Conservation (phyloP, 2,113 vertebrate genomes). For the Boulengeromyrus knoepffleri region DNA sequence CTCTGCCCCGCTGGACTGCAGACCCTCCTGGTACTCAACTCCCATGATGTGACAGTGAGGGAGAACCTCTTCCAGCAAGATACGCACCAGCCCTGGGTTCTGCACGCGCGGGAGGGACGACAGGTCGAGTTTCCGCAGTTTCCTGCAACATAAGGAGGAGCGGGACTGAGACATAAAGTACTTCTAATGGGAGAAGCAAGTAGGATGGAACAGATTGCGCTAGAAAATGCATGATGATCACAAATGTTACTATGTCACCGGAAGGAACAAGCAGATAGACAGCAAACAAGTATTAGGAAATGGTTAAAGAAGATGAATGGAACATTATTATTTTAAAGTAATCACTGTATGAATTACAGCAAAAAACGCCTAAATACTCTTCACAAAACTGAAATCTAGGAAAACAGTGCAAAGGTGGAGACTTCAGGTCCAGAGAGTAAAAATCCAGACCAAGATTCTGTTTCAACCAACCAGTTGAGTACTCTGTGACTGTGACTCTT, state of each 20-base stretch:
- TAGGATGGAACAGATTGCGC: neutral
- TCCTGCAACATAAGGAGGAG: conserved; percentile 44
- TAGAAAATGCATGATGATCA: neutral
- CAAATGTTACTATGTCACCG: neutral
- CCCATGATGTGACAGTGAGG: conserved; percentile 67
- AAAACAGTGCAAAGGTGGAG: neutral
- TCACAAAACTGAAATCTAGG: neutral
- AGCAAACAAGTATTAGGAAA: neutral
- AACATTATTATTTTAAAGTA: neutral
- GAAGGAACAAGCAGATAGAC: neutral
- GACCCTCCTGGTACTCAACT: conserved; percentile 45
- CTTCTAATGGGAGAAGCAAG: neutral
- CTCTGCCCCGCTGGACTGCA: conserved; percentile 20
- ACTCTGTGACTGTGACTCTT: no score
- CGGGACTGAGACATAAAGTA: neutral
- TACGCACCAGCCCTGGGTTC: conserved; percentile 59
- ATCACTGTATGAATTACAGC: neutral
- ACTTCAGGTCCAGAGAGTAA: no score
- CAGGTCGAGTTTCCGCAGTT: conserved; percentile 62
- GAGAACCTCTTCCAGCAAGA: conserved; percentile 79
- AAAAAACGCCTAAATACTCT: neutral
- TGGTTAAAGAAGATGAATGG: neutral
- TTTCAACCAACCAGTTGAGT: no score
- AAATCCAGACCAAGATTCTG: no score
- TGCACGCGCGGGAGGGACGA: conserved; percentile 60